Evolutionary conservation across 2,113 vertebrate species (phyloP).

Genomic region (Ochotona curzoniae): DNA sequence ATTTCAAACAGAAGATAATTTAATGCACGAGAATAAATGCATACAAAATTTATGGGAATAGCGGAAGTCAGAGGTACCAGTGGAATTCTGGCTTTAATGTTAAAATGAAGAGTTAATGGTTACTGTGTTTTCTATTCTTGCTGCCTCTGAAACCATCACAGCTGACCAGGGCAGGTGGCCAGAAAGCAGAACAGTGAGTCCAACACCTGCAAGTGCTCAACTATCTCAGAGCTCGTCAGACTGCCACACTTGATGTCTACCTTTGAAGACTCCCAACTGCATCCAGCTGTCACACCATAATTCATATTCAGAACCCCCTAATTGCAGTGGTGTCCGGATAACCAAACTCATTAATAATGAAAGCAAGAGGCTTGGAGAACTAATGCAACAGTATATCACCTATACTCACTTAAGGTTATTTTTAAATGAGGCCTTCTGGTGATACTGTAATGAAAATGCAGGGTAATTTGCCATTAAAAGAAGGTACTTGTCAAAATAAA

Average conservation of each 20-base stretch:
- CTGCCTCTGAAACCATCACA: background rate
- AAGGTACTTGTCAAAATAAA: conserved; percentile 33
- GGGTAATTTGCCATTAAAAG: background rate
- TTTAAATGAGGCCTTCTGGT: conserved; percentile 36
- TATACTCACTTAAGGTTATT: conserved; percentile 29
- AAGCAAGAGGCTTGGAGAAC: conserved; percentile 11
- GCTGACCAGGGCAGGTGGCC: background rate
- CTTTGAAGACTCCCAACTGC: background rate
- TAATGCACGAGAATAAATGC: conserved; percentile 6
- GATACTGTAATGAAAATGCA: conserved; percentile 33
- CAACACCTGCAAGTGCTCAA: background rate
- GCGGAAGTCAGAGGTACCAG: background rate
- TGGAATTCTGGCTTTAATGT: conserved; percentile 16
- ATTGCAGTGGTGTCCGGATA: background rate
- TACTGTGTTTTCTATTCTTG: background rate
- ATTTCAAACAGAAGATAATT: conserved; percentile 28
- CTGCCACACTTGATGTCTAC: background rate
- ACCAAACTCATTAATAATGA: background rate
- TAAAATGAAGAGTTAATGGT: background rate
- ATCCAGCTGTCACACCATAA: background rate
- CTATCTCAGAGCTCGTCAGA: background rate
- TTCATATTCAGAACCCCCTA: background rate
- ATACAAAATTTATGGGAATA: background rate
- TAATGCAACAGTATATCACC: conserved; percentile 1
- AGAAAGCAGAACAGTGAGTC: background rate